These are phyloP conservation scores for Enteromius trimaculatus DNA, from an alignment of 2,797 vertebrate species.

Conservation along the genomic window DNA sequence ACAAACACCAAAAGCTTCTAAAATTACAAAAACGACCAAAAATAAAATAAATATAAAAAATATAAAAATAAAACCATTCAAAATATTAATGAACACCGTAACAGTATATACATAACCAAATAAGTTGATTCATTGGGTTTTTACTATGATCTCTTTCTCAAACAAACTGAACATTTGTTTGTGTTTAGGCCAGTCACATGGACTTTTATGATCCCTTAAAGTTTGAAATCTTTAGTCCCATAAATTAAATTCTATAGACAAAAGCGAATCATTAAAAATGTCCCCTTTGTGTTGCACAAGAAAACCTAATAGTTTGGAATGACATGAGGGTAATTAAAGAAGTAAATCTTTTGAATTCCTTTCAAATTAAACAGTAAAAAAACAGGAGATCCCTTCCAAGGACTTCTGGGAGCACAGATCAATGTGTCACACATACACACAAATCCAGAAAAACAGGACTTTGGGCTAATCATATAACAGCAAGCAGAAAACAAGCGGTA, in stretches of 20 bases:
- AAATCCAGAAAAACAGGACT: constrained; percentile 16
- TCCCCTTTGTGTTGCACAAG: neutral
- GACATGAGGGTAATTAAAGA: neutral
- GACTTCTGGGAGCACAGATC: neutral
- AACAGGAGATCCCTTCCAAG: neutral
- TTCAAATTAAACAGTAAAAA: neutral
- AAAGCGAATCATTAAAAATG: neutral
- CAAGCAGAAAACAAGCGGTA: constrained; percentile 39
- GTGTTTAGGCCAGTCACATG: too few relatives aligned
- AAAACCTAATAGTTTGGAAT: neutral
- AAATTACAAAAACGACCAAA: neutral
- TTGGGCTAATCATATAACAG: constrained; percentile 40
- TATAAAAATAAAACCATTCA: neutral
- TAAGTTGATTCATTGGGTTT: too few relatives aligned
- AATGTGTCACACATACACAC: neutral
- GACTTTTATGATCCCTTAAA: neutral
- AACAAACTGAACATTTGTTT: neutral
- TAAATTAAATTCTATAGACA: neutral
- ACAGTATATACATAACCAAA: neutral
- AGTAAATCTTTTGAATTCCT: neutral
- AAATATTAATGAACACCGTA: neutral
- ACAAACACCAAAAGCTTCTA: neutral
- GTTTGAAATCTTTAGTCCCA: neutral
- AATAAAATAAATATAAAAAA: neutral
- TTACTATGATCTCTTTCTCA: neutral